Percentiles rank a stretch among this genome's conserved stretches.
These are phyloP conservation scores for Procavia capensis DNA, from an alignment of 2,113 vertebrate genomes.

Conservation along the genomic window DNA sequence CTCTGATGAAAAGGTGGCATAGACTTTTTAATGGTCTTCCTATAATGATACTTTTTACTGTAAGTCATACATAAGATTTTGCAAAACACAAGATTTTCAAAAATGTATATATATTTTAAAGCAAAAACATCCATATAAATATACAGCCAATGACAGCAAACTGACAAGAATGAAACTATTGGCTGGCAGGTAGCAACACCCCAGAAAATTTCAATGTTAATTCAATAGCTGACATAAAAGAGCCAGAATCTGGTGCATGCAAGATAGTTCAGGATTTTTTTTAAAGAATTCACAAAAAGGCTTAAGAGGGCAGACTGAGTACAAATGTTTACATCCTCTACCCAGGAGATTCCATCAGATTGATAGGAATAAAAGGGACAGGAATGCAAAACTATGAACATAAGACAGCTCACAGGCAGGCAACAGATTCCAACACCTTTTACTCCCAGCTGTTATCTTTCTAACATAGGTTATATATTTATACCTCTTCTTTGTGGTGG, in stretches of 20 bases:
- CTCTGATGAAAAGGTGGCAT: neutral
- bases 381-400: neutral
- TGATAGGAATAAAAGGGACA: neutral
- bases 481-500: neutral
- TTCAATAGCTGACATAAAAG: neutral
- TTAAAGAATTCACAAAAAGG: conserved; percentile 31
- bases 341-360: neutral
- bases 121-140: neutral
- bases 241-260: neutral
- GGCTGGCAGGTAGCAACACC: neutral
- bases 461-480: neutral
- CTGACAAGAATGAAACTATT: neutral
- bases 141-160: neutral
- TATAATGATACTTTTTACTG: neutral
- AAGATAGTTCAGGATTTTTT: neutral
- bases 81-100: conserved; percentile 23
- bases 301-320: neutral
- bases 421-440: neutral
- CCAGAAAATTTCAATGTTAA: neutral
- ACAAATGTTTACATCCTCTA: neutral
- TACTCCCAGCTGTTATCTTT: neutral
- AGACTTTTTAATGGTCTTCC: neutral
- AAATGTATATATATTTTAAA: neutral
- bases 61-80: neutral
- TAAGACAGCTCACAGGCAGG: neutral